Evolutionary conservation across 2,113 vertebrate genomes (phyloP).

Genomic region (Cyprinodon variegatus): DNA sequence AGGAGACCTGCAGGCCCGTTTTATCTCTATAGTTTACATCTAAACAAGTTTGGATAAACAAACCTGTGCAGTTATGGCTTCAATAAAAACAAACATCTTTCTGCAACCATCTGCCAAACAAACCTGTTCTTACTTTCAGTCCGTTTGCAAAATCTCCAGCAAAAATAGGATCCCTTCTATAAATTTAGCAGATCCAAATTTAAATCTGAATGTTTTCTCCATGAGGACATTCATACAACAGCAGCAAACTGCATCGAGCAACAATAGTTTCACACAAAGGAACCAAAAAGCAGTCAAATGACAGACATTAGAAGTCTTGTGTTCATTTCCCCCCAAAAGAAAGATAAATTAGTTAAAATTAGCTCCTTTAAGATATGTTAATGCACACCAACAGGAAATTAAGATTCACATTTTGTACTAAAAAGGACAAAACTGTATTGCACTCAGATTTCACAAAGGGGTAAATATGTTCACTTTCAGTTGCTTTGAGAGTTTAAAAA

Average conservation of each 20-base stretch:
- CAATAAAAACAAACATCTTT: not conserved
- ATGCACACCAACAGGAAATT: conserved; percentile 32
- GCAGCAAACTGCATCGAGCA: conserved; percentile 1
- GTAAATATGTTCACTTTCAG: conserved; percentile 4
- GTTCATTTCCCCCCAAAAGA: not conserved
- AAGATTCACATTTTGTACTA: conserved; percentile 43
- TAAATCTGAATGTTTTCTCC: not conserved
- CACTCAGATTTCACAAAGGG: conserved; percentile 40
- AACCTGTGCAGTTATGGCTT: conserved; percentile 10
- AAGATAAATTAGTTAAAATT: conserved; percentile 37
- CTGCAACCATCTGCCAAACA: not conserved
- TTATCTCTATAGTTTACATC: not conserved
- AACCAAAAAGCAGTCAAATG: not conserved
- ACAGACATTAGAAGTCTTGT: conserved; percentile 3
- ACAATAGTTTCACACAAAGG: not conserved
- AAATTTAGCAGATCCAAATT: too few species aligned
- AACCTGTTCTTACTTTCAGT: fast-evolving
- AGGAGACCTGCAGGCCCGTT: not conserved
- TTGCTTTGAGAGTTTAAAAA: not conserved
- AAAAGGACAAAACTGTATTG: conserved; percentile 55
- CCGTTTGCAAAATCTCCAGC: not conserved
- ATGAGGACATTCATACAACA: conserved; percentile 19
- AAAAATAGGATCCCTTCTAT: not conserved
- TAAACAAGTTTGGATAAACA: not conserved
- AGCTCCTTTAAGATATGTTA: conserved; percentile 23